Evolutionary conservation across 2,797 vertebrate genomes (phyloP).

Genomic region (Remorina albescens): DNA sequence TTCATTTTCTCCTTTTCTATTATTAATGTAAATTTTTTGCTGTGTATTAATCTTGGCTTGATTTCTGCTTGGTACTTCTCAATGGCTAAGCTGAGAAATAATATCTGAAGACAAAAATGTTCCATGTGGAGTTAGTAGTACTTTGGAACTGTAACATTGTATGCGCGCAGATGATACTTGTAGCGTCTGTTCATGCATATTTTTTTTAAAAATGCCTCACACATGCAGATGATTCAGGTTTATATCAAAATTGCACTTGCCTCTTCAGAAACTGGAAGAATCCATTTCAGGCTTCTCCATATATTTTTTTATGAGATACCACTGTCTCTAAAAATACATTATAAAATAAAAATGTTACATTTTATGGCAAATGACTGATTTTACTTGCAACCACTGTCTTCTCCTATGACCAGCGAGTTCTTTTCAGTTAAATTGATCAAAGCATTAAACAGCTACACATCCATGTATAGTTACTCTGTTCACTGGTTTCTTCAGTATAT

Average conservation of each 20-base stretch:
- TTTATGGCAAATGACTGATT: no score
- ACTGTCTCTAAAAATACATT: no score
- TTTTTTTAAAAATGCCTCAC: neutral
- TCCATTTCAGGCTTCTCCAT: no score
- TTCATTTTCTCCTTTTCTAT: no score
- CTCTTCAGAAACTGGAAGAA: no score
- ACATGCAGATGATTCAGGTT: no score
- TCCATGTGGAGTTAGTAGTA: neutral
- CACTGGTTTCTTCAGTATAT: neutral
- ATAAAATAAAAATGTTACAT: no score
- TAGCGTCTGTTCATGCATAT: neutral
- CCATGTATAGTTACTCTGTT: neutral
- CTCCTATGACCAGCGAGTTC: neutral
- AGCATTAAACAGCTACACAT: neutral
- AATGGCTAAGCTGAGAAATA: no score
- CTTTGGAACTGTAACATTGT: neutral
- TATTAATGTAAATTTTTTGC: neutral
- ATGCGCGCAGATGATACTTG: neutral
- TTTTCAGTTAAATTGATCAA: neutral
- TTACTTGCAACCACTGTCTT: neutral
- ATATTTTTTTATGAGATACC: no score
- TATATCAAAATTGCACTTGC: no score
- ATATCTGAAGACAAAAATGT: no score
- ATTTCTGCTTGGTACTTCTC: no score
- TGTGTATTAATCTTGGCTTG: neutral